Evolutionary conservation across 1,140 invertebrate genomes (phyloP), one percentile per base, ranked within the genome.

Genomic region (Sycobia sp.): DNA sequence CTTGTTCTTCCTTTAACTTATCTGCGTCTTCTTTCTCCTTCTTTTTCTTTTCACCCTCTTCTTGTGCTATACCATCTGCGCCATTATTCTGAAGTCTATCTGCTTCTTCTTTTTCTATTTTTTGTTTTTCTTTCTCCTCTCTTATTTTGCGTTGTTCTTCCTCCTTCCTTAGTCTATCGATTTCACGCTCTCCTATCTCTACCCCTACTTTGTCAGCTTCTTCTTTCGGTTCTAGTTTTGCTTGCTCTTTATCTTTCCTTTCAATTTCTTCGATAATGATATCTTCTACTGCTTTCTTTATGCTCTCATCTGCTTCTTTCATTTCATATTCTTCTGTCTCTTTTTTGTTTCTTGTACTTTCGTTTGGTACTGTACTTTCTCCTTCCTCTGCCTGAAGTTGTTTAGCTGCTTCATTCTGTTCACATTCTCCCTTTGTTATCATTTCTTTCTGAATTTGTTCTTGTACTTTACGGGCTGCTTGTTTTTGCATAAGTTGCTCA

Each of bases 1-100:
- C 58, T 66, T 70, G 46, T 34, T 69, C 56, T 59, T 58, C 53
- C 46, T 50, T 32, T 55, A 50, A 65, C 23, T 38, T 62, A 47
- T 67, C 51, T 43, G 47, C 60, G 69, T 65, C 53, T 62, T 59
- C 51, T 66, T 22, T 49, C 27, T 68, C 49, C 55, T 56, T 60
- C 53, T 50, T 22, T 54, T 47, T 62, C 25, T 34, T 50, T 34
- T 65, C 56, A 46, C 38, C 61, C 70, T 59, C 51, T 59, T 62
- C 39, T 46, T 38, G 47, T 65, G 59, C 59, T 36, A 67, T 41
- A 44, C 44, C 43, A 39, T 62, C 34, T 54, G 27, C 10, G 25
- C 22, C 44, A n/a, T 71, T 16, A 23, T 38, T 65, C 67, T 66
- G 36, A 41, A 25, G 41, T 69, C 59, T 66, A 54, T 36, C 58